These are phyloP conservation scores for Meteorus cinctellus DNA, from an alignment of 2,888 invertebrate genomes.

Conservation along the genomic window DNA sequence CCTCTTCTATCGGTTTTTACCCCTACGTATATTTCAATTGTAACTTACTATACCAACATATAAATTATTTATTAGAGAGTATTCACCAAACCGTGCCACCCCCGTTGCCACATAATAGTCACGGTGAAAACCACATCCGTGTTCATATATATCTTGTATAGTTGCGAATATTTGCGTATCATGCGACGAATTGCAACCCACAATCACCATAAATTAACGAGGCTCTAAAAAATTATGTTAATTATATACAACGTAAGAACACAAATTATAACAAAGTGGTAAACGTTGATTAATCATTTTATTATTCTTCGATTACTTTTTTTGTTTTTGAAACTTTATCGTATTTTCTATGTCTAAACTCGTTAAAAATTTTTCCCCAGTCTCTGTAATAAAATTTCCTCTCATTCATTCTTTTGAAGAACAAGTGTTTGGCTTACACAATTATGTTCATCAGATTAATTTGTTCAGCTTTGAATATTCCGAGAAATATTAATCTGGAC, in stretches of 20 bases:
- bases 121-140: slow-evolving; percentile 44
- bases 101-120: slow-evolving; percentile 23
- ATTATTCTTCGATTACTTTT: no score
- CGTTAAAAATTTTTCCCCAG: no score
- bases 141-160: slow-evolving; percentile 20
- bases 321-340: no score
- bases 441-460: no score
- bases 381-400: no score
- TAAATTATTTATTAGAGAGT: slow-evolving; percentile 20
- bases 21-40: slow-evolving; percentile 28
- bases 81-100: slow-evolving; percentile 43
- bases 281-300: no score
- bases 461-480: no score
- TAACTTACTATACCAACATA: neutral
- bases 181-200: neutral
- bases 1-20: slow-evolving; percentile 9
- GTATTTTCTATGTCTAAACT: no score
- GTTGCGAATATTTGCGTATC: slow-evolving; percentile 14
- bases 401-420: no score
- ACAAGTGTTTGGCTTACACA: no score
- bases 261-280: neutral
- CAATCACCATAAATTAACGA: slow-evolving; percentile 36
- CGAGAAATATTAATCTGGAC: no score
- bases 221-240: neutral
- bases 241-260: neutral